These are phyloP conservation scores for Apteryx mantelli DNA, from an alignment of 2,113 vertebrate species.

Conservation along the genomic window DNA sequence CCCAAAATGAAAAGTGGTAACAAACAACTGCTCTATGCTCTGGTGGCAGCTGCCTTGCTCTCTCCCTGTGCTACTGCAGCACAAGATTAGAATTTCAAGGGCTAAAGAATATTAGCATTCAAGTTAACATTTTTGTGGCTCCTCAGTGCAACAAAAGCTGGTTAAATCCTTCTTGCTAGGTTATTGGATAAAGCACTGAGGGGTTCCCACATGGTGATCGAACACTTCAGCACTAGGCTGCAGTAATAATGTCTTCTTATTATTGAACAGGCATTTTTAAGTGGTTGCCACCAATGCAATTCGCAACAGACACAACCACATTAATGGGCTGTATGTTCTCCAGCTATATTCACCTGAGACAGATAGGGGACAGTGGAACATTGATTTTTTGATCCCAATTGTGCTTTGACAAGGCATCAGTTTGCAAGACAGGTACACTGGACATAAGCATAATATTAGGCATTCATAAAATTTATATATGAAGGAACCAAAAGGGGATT, in stretches of 20 bases:
- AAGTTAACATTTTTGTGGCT: background rate
- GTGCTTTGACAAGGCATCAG: background rate
- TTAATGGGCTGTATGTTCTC: background rate
- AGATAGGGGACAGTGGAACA: background rate
- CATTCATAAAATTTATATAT: background rate
- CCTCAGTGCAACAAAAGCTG: background rate
- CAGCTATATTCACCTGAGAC: background rate
- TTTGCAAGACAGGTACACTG: background rate
- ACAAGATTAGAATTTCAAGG: background rate
- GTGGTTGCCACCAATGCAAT: background rate
- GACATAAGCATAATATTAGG: background rate
- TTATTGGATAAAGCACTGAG: background rate
- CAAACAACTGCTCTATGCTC: background rate
- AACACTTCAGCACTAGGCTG: rapidly evolving
- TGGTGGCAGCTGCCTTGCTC: background rate
- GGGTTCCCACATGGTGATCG: background rate
- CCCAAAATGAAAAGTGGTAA: no score
- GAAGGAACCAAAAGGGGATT: background rate
- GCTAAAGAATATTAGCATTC: background rate
- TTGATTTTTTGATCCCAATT: background rate
- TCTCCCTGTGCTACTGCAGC: background rate
- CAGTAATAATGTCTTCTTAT: background rate
- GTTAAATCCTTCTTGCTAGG: background rate
- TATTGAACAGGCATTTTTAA: background rate
- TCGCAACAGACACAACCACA: background rate